Conservation (phyloP, 2,113 vertebrate species). For the Clarias magur region DNA sequence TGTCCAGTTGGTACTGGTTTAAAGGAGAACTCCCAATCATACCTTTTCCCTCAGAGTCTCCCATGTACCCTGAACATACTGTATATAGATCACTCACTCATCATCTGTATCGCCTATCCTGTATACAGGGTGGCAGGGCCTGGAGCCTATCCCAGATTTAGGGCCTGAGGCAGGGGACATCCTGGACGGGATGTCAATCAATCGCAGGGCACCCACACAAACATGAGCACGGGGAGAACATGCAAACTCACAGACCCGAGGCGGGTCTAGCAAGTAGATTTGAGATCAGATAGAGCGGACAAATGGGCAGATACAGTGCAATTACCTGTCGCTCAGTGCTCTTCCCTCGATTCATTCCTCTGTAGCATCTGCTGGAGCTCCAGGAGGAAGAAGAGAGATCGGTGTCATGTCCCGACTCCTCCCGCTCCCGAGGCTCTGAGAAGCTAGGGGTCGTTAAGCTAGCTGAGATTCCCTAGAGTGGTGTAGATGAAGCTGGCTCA, state of each 20-base stretch:
- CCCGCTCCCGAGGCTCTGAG: conserved; percentile 33
- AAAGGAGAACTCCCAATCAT: neutral
- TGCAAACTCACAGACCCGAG: too few species aligned
- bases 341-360: conserved; percentile 32
- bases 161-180: too few species aligned
- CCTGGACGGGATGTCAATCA: too few species aligned
- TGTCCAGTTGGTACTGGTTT: neutral
- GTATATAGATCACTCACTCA: too few species aligned
- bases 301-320: conserved; percentile 1
- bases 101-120: too few species aligned
- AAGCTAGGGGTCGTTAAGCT: conserved; percentile 13
- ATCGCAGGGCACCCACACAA: too few species aligned
- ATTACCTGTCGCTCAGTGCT: neutral
- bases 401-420: conserved; percentile 42
- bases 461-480: neutral
- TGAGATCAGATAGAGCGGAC: neutral
- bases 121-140: too few species aligned
- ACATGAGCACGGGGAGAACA: too few species aligned
- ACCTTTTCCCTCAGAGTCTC: neutral
- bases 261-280: neutral
- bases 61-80: neutral
- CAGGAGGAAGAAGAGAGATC: conserved; percentile 2
- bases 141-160: too few species aligned
- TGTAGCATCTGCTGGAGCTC: neutral
- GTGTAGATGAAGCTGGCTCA: neutral